Evolutionary conservation across 2,113 vertebrate genomes (phyloP), one percentile per base, ranked within the genome.

Genomic region (Sciurus niger): DNA sequence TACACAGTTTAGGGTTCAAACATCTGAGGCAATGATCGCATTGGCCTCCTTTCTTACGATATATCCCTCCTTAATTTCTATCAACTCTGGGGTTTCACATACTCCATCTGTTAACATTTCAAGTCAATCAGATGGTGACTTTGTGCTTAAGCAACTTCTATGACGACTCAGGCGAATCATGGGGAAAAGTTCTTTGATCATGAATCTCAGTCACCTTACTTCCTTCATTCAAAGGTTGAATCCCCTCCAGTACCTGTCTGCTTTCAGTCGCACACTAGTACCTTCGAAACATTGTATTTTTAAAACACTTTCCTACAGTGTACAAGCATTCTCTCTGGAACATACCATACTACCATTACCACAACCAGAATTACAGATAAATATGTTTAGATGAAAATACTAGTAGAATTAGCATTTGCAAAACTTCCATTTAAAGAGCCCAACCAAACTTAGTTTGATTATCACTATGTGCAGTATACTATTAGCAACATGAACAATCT

Each of bases 361-460:
- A 85, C 67, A 93, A 80, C 2, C n/a, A 70, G 32, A 96, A 79
- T 37, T 87, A 92, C 55, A 68, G 72, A 80, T 34, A 58, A 17
- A 85, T 28, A 30, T 92, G 4, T 37, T 79, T 24, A 65, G 73
- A 77, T 82, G 28, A 93, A 93, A 94, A 93, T 84, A 63, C 14
- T 58, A 48, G 32, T 77, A 91, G 8, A 74, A 13, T 92, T 77
- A 48, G 13, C 3, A 63, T 25, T 80, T 89, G 8, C n/a, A 28
- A 92, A 96, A 82, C 20, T 93, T 93, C 58, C 43, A 84, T 74
- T 78, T 89, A 34, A 68, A 89, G 96, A 83, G 28, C 25, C 6
- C 72, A 79, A 70, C 10, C 92, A 48, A 93, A 96, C 5, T 25
- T 72, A 58, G 68, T 91, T 93, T 93, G 37, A 79, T 79, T 88